A percentile compares a stretch with the other conserved stretches of the same genome.
These are phyloP conservation scores for Clinocottus analis DNA, from an alignment of 2,113 vertebrate species.

Conservation along the genomic window DNA sequence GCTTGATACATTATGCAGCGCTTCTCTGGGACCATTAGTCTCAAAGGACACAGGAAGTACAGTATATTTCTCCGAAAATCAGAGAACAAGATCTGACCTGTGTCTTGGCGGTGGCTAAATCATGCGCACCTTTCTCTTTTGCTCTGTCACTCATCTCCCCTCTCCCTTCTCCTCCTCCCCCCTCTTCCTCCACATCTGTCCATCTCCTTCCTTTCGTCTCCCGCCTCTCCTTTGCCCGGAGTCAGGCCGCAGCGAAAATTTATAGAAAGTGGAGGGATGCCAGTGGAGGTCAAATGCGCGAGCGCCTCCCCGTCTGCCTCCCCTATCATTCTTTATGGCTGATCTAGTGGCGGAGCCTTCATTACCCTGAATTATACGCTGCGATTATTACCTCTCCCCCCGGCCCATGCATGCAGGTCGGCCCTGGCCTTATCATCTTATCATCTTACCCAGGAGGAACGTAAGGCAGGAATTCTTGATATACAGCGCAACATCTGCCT, in stretches of 20 bases:
- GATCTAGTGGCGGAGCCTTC: slow-evolving; percentile 78
- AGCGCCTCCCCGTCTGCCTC: slow-evolving; percentile 70
- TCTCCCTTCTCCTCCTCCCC: neutral
- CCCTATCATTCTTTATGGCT: slow-evolving; percentile 80
- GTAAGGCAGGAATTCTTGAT: slow-evolving; percentile 55
- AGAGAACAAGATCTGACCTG: slow-evolving; percentile 57
- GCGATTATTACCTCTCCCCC: slow-evolving; percentile 77
- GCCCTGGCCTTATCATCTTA: slow-evolving; percentile 76
- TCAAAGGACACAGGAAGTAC: slow-evolving; percentile 28
- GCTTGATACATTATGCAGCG: neutral
- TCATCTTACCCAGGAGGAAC: slow-evolving; percentile 76
- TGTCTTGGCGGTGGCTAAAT: slow-evolving; percentile 55
- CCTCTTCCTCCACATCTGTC: slow-evolving; percentile 50
- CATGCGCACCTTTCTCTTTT: slow-evolving; percentile 28
- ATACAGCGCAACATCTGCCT: slow-evolving; percentile 77
- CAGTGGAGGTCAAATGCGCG: slow-evolving; percentile 76
- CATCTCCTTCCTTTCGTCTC: slow-evolving; percentile 37
- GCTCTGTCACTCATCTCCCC: slow-evolving; percentile 47
- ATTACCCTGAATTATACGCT: slow-evolving; percentile 81
- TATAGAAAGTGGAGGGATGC: slow-evolving; percentile 76
- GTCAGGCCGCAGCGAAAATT: slow-evolving; percentile 67
- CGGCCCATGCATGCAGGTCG: slow-evolving; percentile 49
- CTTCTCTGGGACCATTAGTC: slow-evolving; percentile 8
- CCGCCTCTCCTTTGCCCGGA: slow-evolving; percentile 43
- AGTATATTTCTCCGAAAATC: slow-evolving; percentile 58